Conservation (phyloP, 2,113 vertebrate genomes). For the Myotis brandtii region DNA sequence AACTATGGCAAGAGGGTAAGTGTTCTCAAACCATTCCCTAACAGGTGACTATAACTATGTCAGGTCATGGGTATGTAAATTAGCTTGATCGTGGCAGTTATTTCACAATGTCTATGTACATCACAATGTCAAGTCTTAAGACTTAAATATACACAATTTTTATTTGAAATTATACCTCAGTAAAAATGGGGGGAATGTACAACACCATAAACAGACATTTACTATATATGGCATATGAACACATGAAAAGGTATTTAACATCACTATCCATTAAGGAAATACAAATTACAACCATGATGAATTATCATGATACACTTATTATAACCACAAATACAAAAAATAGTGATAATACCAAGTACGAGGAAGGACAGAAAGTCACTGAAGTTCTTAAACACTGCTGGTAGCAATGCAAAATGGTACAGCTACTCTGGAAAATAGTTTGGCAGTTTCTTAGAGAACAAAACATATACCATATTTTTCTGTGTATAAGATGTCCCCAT, state of each 20-base stretch:
- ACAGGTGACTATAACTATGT: not conserved
- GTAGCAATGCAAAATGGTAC: not conserved
- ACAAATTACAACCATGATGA: not conserved
- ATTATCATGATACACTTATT: not conserved
- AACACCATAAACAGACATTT: not conserved
- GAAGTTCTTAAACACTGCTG: not conserved
- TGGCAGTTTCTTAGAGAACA: not conserved
- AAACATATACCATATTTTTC: not conserved
- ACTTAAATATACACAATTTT: not conserved
- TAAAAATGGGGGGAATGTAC: not conserved
- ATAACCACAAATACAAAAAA: not conserved
- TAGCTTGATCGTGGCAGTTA: not conserved
- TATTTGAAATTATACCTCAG: not conserved
- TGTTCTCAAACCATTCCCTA: not conserved
- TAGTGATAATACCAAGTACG: not conserved
- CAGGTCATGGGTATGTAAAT: not conserved
- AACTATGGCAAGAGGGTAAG: not conserved
- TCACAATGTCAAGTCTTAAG: not conserved
- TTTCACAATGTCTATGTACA: not conserved
- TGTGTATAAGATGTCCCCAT: too few species aligned
- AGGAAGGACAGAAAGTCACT: not conserved
- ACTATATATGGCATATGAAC: not conserved
- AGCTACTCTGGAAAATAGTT: not conserved
- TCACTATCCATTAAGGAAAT: not conserved
- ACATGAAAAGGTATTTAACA: not conserved